A percentile compares a stretch with the other conserved stretches of the same genome.
Evolutionary conservation across 2,797 vertebrate species (phyloP).

Genomic region (Gadopsis marmoratus): DNA sequence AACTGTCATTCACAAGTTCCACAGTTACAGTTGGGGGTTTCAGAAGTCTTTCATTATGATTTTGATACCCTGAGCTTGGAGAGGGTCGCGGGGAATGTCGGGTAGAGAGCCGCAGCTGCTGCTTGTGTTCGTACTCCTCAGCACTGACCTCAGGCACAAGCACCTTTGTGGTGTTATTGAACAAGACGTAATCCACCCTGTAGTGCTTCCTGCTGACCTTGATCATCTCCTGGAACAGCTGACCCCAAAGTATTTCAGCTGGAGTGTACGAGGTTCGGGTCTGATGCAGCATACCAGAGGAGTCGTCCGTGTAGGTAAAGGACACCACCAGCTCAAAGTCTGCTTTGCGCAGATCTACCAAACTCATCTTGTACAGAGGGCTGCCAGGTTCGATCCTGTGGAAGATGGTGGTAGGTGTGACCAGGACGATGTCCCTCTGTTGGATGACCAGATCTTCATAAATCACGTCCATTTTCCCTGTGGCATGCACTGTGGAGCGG

Average conservation of each 20-base stretch:
- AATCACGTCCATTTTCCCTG: constrained; percentile 86
- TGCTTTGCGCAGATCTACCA: constrained; percentile 87
- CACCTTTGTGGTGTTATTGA: constrained; percentile 91
- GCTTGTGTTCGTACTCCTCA: constrained; percentile 87
- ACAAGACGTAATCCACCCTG: constrained; percentile 92
- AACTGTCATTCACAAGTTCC: constrained; percentile 61
- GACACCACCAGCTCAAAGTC: constrained; percentile 95
- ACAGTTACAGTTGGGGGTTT: constrained; percentile 62
- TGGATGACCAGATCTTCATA: constrained; percentile 90
- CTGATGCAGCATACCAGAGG: constrained; percentile 94
- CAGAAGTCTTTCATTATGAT: constrained; percentile 32
- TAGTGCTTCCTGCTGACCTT: constrained; percentile 88
- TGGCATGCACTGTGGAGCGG: constrained; percentile 83
- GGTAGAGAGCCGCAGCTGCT: constrained; percentile 59
- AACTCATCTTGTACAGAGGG: constrained; percentile 89
- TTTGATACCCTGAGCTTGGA: constrained; percentile 9
- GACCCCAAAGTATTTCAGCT: constrained; percentile 95
- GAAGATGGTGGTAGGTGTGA: constrained; percentile 89
- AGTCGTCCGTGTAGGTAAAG: constrained; percentile 94
- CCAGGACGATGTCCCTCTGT: constrained; percentile 89
- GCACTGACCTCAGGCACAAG: constrained; percentile 91
- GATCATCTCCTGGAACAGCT: constrained; percentile 93
- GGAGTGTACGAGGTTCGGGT: constrained; percentile 93
- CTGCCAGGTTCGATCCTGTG: constrained; percentile 90
- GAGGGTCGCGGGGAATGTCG: constrained; percentile 24